Evolutionary conservation across 2,888 invertebrate genomes (phyloP).

Genomic region (Muschampia plurimacula): DNA sequence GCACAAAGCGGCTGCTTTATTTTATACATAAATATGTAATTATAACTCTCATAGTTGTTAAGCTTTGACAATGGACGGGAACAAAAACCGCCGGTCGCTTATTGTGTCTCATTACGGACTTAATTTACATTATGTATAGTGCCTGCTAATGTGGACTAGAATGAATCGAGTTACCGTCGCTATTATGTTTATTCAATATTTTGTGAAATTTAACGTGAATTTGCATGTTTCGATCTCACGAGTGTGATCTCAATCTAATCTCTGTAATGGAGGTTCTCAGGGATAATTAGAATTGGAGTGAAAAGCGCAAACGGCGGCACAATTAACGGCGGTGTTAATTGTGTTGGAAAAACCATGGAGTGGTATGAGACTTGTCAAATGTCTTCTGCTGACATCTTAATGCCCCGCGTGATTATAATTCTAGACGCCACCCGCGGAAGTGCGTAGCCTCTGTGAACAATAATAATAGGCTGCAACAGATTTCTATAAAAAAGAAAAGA

Average conservation of each 20-base stretch:
- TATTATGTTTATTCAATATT: slow-evolving; percentile 78
- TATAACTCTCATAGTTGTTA: slow-evolving; percentile 73
- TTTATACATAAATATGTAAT: slow-evolving; percentile 77
- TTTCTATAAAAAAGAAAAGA: slow-evolving; percentile 28
- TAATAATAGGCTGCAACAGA: slow-evolving; percentile 32
- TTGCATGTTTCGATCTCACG: slow-evolving; percentile 54
- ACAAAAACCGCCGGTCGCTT: slow-evolving; percentile 63
- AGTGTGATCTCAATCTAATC: slow-evolving; percentile 50
- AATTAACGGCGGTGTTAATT: slow-evolving; percentile 53
- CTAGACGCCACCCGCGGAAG: slow-evolving; percentile 29
- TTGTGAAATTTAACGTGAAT: slow-evolving; percentile 61
- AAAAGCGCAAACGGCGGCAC: slow-evolving; percentile 53
- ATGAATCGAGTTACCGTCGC: slow-evolving; percentile 55
- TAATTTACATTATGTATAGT: slow-evolving; percentile 67
- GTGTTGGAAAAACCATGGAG: slow-evolving; percentile 47
- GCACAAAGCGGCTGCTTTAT: slow-evolving; percentile 70
- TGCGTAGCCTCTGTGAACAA: slow-evolving; percentile 32
- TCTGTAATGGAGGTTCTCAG: slow-evolving; percentile 62
- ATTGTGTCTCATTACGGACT: slow-evolving; percentile 74
- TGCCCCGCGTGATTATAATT: slow-evolving; percentile 30
- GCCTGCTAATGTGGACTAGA: slow-evolving; percentile 63
- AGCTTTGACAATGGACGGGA: slow-evolving; percentile 79
- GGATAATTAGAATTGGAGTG: slow-evolving; percentile 68
- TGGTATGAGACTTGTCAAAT: slow-evolving; percentile 47
- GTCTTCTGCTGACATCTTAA: slow-evolving; percentile 33